A percentile compares a stretch with the other conserved stretches of the same genome.
Conservation (phyloP, 2,888 invertebrate genomes). For the Sipunculus nudus region DNA sequence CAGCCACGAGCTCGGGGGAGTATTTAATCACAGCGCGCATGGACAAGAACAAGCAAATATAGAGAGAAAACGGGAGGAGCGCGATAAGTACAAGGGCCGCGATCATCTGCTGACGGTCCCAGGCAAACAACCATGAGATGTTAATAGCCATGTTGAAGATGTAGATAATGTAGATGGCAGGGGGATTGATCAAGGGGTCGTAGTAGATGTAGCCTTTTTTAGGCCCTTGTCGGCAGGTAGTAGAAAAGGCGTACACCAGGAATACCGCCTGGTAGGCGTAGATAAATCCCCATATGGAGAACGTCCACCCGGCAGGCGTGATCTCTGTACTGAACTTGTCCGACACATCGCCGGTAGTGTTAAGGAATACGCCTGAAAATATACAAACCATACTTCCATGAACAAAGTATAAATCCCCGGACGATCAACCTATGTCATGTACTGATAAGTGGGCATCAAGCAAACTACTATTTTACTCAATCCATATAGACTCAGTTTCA, state of each 20-base stretch:
- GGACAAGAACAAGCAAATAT: conserved; percentile 42
- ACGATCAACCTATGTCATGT: too few species aligned
- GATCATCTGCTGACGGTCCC: conserved; percentile 42
- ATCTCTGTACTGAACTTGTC: conserved; percentile 44
- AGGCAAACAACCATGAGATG: conserved; percentile 47
- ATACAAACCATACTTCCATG: too few species aligned
- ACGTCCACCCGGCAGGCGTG: conserved; percentile 56
- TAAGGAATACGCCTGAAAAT: conserved; percentile 45
- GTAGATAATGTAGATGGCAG: conserved; percentile 36
- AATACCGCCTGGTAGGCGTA: conserved; percentile 49
- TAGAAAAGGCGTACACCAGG: conserved; percentile 46
- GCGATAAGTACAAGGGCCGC: conserved; percentile 42
- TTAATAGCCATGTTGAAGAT: conserved; percentile 40
- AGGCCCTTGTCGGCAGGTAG: conserved; percentile 42
- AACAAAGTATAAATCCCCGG: too few species aligned
- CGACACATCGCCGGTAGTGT: conserved; percentile 45
- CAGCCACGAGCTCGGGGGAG: neutral
- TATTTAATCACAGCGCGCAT: conserved; percentile 33
- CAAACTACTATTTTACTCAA: too few species aligned
- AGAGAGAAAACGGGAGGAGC: conserved; percentile 43
- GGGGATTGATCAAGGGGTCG: conserved; percentile 42
- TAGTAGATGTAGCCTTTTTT: conserved; percentile 44
- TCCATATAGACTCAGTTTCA: too few species aligned
- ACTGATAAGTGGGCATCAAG: too few species aligned
- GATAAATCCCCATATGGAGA: conserved; percentile 55